Evolutionary conservation across 2,888 invertebrate species (phyloP).

Genomic region (Dasysyrphus tricinctus): DNA sequence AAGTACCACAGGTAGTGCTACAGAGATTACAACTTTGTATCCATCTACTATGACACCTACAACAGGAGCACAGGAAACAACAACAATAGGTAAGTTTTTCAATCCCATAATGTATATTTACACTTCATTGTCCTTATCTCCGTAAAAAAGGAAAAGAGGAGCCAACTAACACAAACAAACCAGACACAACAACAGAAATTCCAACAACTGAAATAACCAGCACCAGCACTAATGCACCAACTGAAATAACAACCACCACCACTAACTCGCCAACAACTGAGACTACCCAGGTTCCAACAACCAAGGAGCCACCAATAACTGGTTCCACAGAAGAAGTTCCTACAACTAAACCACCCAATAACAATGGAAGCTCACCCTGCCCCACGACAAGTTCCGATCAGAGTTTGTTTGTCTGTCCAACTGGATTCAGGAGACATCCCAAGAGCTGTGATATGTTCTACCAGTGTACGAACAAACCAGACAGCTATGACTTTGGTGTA

Average conservation of each 20-base stretch:
- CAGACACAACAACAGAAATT: constrained; percentile 26
- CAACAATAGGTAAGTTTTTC: constrained; percentile 49
- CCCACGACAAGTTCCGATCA: constrained; percentile 85
- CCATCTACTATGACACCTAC: constrained; percentile 73
- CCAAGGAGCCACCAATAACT: constrained; percentile 52
- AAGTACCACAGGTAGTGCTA: constrained; percentile 53
- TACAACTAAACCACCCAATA: constrained; percentile 49
- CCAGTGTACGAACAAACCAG: constrained; percentile 89
- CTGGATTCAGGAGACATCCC: constrained; percentile 92
- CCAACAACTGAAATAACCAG: constrained; percentile 22
- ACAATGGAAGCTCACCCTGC: constrained; percentile 77
- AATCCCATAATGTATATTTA: too few relatives aligned
- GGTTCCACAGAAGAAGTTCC: constrained; percentile 35
- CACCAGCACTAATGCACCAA: constrained; percentile 49
- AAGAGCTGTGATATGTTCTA: constrained; percentile 93
- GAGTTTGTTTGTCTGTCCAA: constrained; percentile 90
- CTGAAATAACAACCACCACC: constrained; percentile 23
- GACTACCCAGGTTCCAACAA: constrained; percentile 44
- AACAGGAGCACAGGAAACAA: constrained; percentile 17
- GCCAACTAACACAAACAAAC: constrained; percentile 32
- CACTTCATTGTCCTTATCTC: background rate
- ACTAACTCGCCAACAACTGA: constrained; percentile 16
- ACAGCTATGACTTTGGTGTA: constrained; percentile 89
- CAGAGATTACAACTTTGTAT: constrained; percentile 57
- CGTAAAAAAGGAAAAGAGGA: constrained; percentile 34